A percentile compares a stretch with the other conserved stretches of the same genome.
Conservation (phyloP, 2,113 vertebrate genomes). For the Oplegnathus fasciatus region DNA sequence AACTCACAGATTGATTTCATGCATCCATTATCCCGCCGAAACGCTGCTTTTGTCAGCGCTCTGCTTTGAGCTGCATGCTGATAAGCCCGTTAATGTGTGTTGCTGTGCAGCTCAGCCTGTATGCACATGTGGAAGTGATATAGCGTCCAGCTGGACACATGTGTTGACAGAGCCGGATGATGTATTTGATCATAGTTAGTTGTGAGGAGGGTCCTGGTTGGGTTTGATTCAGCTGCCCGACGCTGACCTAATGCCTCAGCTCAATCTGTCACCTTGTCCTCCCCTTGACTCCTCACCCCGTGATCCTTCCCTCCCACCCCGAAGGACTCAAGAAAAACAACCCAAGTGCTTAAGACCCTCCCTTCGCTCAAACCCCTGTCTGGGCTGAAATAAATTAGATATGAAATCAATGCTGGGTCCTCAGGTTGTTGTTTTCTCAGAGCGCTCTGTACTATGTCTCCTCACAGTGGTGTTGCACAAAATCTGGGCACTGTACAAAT, state of each 20-base stretch:
- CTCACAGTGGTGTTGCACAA: background rate
- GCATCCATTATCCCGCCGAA: constrained; percentile 74
- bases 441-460: constrained; percentile 13
- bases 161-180: constrained; percentile 80
- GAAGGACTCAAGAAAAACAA: constrained; percentile 80
- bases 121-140: constrained; percentile 82
- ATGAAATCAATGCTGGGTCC: constrained; percentile 54
- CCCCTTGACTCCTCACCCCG: constrained; percentile 83
- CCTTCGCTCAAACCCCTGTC: constrained; percentile 60
- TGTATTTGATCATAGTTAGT: constrained; percentile 80
- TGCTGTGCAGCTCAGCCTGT: constrained; percentile 32
- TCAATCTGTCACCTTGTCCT: constrained; percentile 86
- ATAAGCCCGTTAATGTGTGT: constrained; percentile 72
- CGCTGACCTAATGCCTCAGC: constrained; percentile 81
- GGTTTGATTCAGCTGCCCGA: constrained; percentile 78
- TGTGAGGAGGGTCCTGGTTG: constrained; percentile 66
- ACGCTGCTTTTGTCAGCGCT: constrained; percentile 69
- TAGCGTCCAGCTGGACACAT: constrained; percentile 74
- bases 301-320: constrained; percentile 74
- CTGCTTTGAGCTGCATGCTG: constrained; percentile 67
- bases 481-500: background rate
- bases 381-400: constrained; percentile 72
- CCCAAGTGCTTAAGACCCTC: constrained; percentile 61
- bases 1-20: constrained; percentile 80
- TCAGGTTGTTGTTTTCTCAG: constrained; percentile 48